Evolutionary conservation across 2,113 vertebrate species (phyloP), one percentile per base, ranked within the genome.

Genomic region (Myocastor coypus): DNA sequence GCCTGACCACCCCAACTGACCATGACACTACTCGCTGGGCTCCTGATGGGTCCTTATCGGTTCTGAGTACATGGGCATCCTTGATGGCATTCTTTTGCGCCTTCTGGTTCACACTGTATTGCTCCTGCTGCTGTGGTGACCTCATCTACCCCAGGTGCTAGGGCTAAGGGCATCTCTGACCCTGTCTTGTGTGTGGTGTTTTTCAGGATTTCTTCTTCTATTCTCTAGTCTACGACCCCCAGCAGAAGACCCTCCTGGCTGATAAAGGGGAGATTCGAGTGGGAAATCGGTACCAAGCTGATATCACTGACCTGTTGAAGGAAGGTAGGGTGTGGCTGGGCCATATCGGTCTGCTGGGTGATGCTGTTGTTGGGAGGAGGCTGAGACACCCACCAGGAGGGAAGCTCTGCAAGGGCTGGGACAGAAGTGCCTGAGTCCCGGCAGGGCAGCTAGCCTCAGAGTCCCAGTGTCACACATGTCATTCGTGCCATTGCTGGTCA

Each of bases 241-340:
- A 99, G 96, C 99, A 99, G 97, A 99, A 99, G 98, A 99, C 99
- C 14, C 98, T 99, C 73, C 98, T 99, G 10, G 99, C 99, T n/a
- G 99, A 99, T 96, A 99, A 99, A 97, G 99, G 99, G 52, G 99
- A 99, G 98, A 99, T 99, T 97, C 99, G 99, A 32, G 99, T 99
- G 0, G 99, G 99, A 59, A 99, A 99, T 98, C 99, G 99, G 97
- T 99, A 99, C 98, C 99, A 99, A 98, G 99, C 99, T 13, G 99
- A 99, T 97, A 99, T 99, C 98, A 99, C 99, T 3, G 99, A 99
- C 98, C 98, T 99, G 96, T 96, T 99, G 61, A 98, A 99, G 94
- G 99, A 99, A 97, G 99, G 99, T 99, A 98, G 97, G 95, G 80
- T 26, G 57, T 14, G 8, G 40, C 32, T 20, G 14, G 69, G 59